Conservation (phyloP, 1,140 invertebrate genomes). For the Rhynchophorus ferrugineus region DNA sequence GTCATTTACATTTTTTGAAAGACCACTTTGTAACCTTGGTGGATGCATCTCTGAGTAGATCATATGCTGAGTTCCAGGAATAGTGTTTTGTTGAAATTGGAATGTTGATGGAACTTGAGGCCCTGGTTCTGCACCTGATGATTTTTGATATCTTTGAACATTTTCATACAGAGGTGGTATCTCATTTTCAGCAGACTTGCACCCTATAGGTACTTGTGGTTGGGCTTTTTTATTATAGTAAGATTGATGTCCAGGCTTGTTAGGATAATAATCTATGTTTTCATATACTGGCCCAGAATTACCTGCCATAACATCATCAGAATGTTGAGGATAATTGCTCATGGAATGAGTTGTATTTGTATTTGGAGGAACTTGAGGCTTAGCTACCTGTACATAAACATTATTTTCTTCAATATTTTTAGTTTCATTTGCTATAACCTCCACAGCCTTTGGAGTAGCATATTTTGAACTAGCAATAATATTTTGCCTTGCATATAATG, state of each 20-base stretch:
- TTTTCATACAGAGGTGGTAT: slow-evolving; percentile 64
- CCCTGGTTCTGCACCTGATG: slow-evolving; percentile 27
- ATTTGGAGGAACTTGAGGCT: slow-evolving; percentile 42
- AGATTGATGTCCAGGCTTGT: slow-evolving; percentile 46
- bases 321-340: slow-evolving; percentile 53
- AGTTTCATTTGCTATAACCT: slow-evolving; percentile 38
- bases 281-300: slow-evolving; percentile 64
- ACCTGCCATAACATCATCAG: slow-evolving; percentile 46
- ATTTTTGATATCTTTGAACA: slow-evolving; percentile 50
- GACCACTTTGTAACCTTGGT: slow-evolving; percentile 9
- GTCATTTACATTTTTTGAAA: slow-evolving; percentile 12
- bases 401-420: slow-evolving; percentile 30
- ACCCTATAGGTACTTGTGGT: slow-evolving; percentile 54
- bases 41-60: slow-evolving; percentile 35
- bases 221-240: slow-evolving; percentile 50
- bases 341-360: slow-evolving; percentile 46
- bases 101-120: slow-evolving; percentile 31
- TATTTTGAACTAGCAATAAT: slow-evolving; percentile 68
- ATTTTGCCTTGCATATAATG: slow-evolving; percentile 55
- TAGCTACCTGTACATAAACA: slow-evolving; percentile 40
- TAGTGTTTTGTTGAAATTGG: slow-evolving; percentile 24
- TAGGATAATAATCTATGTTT: slow-evolving; percentile 69
- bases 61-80: slow-evolving; percentile 36
- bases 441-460: slow-evolving; percentile 64
- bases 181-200: slow-evolving; percentile 37